Evolutionary conservation across 2,888 invertebrate species (phyloP), one percentile per base, ranked within the genome.

Genomic region (Stenotaenia linearis): DNA sequence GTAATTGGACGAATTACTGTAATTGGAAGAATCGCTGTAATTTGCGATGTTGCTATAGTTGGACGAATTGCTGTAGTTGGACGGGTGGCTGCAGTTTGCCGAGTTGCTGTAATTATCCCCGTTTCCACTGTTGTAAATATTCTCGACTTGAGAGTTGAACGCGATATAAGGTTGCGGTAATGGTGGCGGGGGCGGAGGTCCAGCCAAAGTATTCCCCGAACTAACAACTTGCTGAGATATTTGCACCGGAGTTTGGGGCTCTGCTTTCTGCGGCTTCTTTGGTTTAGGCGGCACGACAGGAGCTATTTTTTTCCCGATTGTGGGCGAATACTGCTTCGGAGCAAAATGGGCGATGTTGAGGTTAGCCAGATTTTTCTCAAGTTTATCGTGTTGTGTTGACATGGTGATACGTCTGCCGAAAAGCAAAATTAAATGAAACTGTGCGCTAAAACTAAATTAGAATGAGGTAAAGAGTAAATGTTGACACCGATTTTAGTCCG

Each of bases 31-130:
- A n/a, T 79, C 80, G 61, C 81, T 80, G 76, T 81, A 81, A 74
- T 81, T 81, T 9, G 81, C 81, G 79, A 81, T 79, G 80, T 81
- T 81, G 79, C 80, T 81, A 37, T 81, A 81, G 37, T 81, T 81
- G 18, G 81, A 81, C 15, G 81, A 75, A 40, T 81, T 80, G 77
- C 80, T 81, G 77, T 81, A 81, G 75, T 81, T 81, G 56, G 81
- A 81, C 7, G 80, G 79, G 56, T 81, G 81, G 79, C 81, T 81
- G 77, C 81, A 81, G 75, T 81, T 80, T n/a, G n/a, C n/a, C n/a
- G n/a, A n/a, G n/a, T n/a, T n/a, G n/a, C n/a, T n/a, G n/a, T n/a
- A n/a, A 12, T 50, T 80, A 81, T 81, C 80, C 75, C 79, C 80
- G 75, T 61, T 56, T 25, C 40, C 56, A 32, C 74, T 75, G 32